Percentiles rank a stretch among this genome's conserved stretches.
phyloP scores from a whole-genome alignment of 1,140 invertebrate genomes.

The Macrostomum lignano region DNA sequence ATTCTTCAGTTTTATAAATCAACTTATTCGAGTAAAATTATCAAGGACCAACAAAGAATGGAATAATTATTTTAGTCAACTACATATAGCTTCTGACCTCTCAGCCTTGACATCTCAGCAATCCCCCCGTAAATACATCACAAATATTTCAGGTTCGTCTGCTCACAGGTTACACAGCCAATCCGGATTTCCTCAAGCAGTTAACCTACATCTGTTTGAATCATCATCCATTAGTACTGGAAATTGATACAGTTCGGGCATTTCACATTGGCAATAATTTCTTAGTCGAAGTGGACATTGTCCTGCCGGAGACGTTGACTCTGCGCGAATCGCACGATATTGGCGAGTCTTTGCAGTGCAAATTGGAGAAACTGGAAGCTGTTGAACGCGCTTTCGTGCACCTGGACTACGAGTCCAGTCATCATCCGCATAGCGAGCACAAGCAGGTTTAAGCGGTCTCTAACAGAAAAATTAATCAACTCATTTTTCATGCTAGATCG shows the following conservation, averaged over 20 bases:
- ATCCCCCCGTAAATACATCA: too few relatives aligned
- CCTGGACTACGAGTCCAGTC: slow-evolving; percentile 26
- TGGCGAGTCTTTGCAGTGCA: slow-evolving; percentile 24
- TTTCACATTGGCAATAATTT: slow-evolving; percentile 29
- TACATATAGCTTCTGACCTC: too few relatives aligned
- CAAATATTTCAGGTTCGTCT: too few relatives aligned
- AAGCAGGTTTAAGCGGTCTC: slow-evolving; percentile 10
- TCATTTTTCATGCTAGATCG: too few relatives aligned
- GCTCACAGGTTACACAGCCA: slow-evolving; percentile 20
- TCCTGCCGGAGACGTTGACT: slow-evolving; percentile 21
- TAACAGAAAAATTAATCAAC: too few relatives aligned
- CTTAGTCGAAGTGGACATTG: slow-evolving; percentile 24
- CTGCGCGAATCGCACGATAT: slow-evolving; percentile 27
- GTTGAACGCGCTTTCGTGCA: slow-evolving; percentile 31
- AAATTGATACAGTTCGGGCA: slow-evolving; percentile 29
- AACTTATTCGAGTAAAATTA: too few relatives aligned
- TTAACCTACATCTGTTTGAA: slow-evolving; percentile 21
- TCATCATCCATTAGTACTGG: slow-evolving; percentile 21
- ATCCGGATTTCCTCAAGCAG: slow-evolving; percentile 18
- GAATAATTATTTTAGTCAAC: too few relatives aligned
- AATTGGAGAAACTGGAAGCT: slow-evolving; percentile 23
- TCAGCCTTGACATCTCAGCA: too few relatives aligned
- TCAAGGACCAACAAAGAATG: too few relatives aligned
- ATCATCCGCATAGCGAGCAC: slow-evolving; percentile 18
- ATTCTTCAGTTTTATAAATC: too few relatives aligned